A percentile compares a stretch with the other conserved stretches of the same genome.
Conservation (phyloP, 2,797 vertebrate species). For the Tokudaia muenninki region DNA sequence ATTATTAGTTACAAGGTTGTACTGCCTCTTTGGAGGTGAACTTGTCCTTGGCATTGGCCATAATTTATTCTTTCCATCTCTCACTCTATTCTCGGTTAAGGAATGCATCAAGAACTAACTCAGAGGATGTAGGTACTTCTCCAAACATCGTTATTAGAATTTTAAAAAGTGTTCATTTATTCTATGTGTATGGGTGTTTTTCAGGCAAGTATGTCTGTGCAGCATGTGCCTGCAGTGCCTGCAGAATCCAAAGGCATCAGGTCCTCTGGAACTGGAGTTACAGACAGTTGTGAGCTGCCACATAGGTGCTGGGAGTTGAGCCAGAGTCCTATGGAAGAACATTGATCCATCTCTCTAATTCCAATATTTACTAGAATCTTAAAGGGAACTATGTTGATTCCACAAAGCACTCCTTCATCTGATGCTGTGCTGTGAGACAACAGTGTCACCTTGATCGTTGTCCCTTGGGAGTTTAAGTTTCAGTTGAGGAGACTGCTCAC, state of each 20-base stretch:
- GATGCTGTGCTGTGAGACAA: neutral
- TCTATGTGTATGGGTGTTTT: neutral
- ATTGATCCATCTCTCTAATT: neutral
- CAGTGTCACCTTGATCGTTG: neutral
- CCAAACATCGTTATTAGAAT: neutral
- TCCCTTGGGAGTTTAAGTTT: neutral
- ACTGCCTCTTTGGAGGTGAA: neutral
- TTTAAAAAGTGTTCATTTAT: neutral
- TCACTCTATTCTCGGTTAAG: neutral
- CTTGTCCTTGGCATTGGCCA: neutral
- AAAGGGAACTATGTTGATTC: neutral
- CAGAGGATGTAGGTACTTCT: neutral
- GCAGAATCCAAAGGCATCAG: neutral
- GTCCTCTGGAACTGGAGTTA: neutral
- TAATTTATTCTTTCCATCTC: neutral
- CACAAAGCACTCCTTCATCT: slow-evolving; percentile 14
- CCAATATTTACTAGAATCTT: neutral
- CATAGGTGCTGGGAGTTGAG: neutral
- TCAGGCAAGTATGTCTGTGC: neutral
- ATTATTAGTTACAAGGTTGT: neutral
- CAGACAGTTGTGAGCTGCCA: neutral
- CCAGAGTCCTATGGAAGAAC: neutral
- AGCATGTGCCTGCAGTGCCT: neutral
- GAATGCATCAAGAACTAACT: slow-evolving; percentile 16
- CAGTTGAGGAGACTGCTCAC: neutral